These are phyloP conservation scores for Stegophylla sp. DNA, from an alignment of 2,888 invertebrate species.

Conservation along the genomic window DNA sequence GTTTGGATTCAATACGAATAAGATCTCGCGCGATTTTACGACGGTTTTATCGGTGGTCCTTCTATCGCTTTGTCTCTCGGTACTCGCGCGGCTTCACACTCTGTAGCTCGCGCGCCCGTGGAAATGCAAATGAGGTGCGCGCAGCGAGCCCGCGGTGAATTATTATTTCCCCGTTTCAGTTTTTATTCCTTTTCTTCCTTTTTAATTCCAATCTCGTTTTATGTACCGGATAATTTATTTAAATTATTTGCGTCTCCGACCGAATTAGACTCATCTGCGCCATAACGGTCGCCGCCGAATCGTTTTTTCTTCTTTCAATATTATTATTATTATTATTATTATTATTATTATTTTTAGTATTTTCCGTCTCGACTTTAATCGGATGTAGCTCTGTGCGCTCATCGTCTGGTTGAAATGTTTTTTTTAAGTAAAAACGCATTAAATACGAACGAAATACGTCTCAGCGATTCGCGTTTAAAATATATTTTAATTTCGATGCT, in stretches of 20 bases:
- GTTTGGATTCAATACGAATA: not conserved
- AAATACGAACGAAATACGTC: not conserved
- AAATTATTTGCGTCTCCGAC: conserved; percentile 29
- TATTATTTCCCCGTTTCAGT: conserved; percentile 14
- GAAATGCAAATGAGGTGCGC: conserved; percentile 40
- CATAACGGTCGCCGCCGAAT: not conserved
- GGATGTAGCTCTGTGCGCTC: too few relatives aligned
- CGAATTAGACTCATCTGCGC: not conserved
- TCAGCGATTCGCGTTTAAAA: too few relatives aligned
- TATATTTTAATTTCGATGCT: too few relatives aligned
- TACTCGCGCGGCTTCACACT: too few relatives aligned
- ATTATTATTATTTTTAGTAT: too few relatives aligned
- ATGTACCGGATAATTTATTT: conserved; percentile 54
- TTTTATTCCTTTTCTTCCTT: conserved; percentile 1
- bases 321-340: too few relatives aligned
- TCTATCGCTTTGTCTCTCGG: not conserved
- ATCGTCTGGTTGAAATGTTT: too few relatives aligned
- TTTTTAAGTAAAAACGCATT: not conserved
- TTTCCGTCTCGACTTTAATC: not conserved
- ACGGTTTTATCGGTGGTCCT: conserved; percentile 11
- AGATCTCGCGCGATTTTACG: conserved; percentile 14
- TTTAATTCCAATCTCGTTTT: conserved; percentile 43
- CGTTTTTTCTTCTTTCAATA: not conserved
- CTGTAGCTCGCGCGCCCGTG: not conserved
- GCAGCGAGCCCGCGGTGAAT: too few relatives aligned